phyloP scores from a whole-genome alignment of 1,140 invertebrate species.

The Saxidomus purpurata region DNA sequence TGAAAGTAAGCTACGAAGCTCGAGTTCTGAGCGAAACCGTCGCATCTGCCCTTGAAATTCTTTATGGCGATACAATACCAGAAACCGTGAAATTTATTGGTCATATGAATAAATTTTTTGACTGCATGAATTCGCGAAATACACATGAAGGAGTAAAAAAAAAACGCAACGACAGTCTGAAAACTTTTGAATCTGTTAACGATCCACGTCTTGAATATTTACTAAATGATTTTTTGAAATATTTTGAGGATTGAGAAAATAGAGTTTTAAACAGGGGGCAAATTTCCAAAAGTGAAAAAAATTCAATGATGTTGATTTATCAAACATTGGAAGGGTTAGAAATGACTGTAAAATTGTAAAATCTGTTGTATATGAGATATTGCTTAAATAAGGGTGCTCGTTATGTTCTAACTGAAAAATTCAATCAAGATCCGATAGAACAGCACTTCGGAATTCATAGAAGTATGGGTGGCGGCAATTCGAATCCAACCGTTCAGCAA shows the following conservation, averaged over 20 bases:
- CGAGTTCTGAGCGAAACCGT: conserved; percentile 63
- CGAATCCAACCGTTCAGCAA: conserved; percentile 56
- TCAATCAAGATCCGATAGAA: conserved; percentile 70
- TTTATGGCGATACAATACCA: background rate
- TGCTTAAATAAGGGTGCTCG: conserved; percentile 42
- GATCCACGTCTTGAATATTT: conserved; percentile 1
- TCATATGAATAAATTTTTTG: conserved; percentile 73
- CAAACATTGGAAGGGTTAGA: conserved; percentile 64
- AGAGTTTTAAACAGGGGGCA: background rate
- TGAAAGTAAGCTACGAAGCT: conserved; percentile 50
- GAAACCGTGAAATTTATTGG: conserved; percentile 70
- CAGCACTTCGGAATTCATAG: conserved; percentile 66
- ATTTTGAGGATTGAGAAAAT: background rate
- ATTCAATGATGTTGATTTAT: conserved; percentile 53
- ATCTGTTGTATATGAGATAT: conserved; percentile 49
- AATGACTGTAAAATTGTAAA: conserved; percentile 57
- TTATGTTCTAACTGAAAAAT: conserved; percentile 62
- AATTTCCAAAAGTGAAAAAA: conserved; percentile 50
- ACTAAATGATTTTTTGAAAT: background rate
- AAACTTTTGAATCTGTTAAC: background rate
- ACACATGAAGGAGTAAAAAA: conserved; percentile 49
- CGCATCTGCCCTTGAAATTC: conserved; percentile 43
- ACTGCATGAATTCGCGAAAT: conserved; percentile 70
- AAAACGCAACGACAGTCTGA: conserved; percentile 54
- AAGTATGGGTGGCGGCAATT: conserved; percentile 24